A percentile compares a stretch with the other conserved stretches of the same genome.
Evolutionary conservation across 2,888 invertebrate genomes (phyloP).

Genomic region (Xiphydria camelus): DNA sequence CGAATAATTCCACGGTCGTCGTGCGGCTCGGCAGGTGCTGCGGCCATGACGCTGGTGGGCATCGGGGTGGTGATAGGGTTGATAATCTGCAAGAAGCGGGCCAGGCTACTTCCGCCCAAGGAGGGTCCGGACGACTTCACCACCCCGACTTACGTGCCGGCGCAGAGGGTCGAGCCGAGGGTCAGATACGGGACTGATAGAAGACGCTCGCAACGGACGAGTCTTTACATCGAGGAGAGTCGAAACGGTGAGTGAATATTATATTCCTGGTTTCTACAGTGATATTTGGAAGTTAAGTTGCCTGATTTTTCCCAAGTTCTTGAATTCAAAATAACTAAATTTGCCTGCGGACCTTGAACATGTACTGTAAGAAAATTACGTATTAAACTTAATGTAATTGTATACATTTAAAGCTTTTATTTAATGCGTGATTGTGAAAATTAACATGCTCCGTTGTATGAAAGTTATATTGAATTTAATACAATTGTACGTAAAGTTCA

Average conservation of each 20-base stretch:
- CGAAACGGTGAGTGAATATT: slow-evolving; percentile 54
- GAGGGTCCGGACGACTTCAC: slow-evolving; percentile 50
- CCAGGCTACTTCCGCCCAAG: slow-evolving; percentile 25
- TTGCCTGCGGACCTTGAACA: too few species aligned
- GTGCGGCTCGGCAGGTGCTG: slow-evolving; percentile 34
- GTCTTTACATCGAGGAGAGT: slow-evolving; percentile 50
- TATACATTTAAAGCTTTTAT: too few species aligned
- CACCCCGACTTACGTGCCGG: slow-evolving; percentile 51
- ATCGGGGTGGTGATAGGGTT: slow-evolving; percentile 53
- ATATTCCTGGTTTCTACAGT: too few species aligned
- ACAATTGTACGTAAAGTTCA: too few species aligned
- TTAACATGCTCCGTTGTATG: too few species aligned
- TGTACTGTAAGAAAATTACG: too few species aligned
- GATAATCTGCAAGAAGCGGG: slow-evolving; percentile 48
- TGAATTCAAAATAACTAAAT: too few species aligned
- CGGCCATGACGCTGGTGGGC: slow-evolving; percentile 49
- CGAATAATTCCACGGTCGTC: neutral
- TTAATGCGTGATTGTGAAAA: too few species aligned
- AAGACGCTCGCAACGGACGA: slow-evolving; percentile 47
- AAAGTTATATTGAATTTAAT: too few species aligned
- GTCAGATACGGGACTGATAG: slow-evolving; percentile 46
- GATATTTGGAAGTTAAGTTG: too few species aligned
- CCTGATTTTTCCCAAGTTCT: too few species aligned
- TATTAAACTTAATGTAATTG: too few species aligned
- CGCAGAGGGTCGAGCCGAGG: slow-evolving; percentile 49